Conservation (phyloP, 2,797 vertebrate genomes). For the Brachyrhaphis roseni region DNA sequence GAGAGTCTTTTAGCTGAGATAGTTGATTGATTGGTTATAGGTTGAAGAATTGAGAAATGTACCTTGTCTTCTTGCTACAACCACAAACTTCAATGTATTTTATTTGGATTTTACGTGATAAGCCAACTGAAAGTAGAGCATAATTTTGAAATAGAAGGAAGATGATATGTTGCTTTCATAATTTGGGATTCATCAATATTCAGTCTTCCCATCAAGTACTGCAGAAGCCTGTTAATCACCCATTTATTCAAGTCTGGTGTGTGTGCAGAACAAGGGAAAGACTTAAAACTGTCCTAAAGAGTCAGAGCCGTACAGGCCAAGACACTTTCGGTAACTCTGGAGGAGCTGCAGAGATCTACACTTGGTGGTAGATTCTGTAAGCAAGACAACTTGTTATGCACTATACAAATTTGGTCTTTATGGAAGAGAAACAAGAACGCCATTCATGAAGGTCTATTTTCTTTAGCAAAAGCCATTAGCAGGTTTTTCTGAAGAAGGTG, state of each 20-base stretch:
- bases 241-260: no score
- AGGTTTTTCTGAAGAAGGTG: neutral
- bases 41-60: neutral
- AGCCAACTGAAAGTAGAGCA: neutral
- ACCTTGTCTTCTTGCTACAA: no score
- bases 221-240: no score
- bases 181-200: neutral
- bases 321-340: neutral
- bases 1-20: constrained; percentile 36
- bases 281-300: no score
- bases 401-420: neutral
- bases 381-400: neutral
- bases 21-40: neutral
- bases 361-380: neutral
- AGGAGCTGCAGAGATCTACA: neutral
- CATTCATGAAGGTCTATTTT: neutral
- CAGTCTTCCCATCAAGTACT: neutral
- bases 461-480: neutral
- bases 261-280: no score
- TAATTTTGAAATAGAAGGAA: neutral
- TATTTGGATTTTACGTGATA: neutral
- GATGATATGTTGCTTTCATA: neutral
- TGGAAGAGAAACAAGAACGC: neutral
- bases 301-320: neutral
- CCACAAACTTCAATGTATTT: neutral